These are phyloP conservation scores for Zaprionus gabonicus DNA, from an alignment of 1,140 invertebrate species.

Conservation along the genomic window DNA sequence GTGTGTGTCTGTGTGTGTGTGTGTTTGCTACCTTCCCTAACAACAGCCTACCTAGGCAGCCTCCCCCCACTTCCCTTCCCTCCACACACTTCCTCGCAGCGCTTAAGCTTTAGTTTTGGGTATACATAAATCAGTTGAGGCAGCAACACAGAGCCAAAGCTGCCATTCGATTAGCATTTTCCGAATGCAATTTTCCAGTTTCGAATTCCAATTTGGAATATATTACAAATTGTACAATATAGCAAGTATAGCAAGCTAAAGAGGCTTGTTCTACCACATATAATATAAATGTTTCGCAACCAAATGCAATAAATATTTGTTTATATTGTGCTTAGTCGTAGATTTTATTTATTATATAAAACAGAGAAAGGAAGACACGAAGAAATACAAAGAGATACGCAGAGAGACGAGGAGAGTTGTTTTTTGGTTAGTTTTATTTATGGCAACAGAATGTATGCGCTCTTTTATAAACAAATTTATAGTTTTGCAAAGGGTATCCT, in stretches of 20 bases:
- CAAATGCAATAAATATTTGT: not conserved
- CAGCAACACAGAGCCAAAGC: not conserved
- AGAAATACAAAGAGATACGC: no score
- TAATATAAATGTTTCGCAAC: not conserved
- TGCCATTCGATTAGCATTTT: constrained; percentile 56
- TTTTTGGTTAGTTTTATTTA: no score
- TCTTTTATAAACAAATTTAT: no score
- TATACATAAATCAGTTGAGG: constrained; percentile 51
- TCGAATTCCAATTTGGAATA: not conserved
- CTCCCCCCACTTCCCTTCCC: not conserved
- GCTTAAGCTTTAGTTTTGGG: constrained; percentile 51
- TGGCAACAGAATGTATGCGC: no score
- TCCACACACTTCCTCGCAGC: not conserved
- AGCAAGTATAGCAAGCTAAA: not conserved
- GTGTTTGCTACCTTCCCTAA: constrained; percentile 19
- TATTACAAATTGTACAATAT: not conserved
- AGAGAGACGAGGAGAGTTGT: no score
- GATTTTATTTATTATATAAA: no score
- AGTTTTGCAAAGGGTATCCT: no score
- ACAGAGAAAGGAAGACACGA: no score
- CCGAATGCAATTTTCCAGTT: constrained; percentile 14
- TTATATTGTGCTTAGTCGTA: not conserved
- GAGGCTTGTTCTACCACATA: no score
- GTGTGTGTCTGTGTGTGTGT: not conserved
- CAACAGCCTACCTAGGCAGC: not conserved